Base-by-base conservation (phyloP, 2,797 vertebrate species). In the Anguilla anguilla region DNA sequence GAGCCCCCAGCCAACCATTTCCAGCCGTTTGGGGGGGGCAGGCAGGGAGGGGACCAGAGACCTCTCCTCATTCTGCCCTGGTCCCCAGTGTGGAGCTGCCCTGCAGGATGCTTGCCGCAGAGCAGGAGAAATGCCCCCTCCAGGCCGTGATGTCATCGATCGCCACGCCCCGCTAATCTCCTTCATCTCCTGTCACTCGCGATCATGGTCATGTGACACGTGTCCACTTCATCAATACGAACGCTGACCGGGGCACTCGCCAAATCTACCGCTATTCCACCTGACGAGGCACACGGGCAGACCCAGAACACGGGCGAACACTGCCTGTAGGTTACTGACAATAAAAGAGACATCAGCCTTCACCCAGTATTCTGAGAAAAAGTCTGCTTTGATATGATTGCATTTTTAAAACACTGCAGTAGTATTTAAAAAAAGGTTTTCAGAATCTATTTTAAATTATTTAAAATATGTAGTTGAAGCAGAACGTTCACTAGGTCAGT, bases 1-100 rank as follows among this genome's bases (percentile, higher is more conserved):
- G 86, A 92, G 92, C 87, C 89, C 87, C 92, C 91, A 89, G 91
- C 88, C 89, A 90, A 89, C 89, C 81, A 91, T 91, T 89, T 0
- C 35, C 91, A 57, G 55, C 49, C 17, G 17, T 79, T 35, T 6
- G 2, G 9, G 13, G 28, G 1, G 17, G 74, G 15, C 25, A 35
- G 11, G 35, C 9, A 17, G 2, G 69, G 10, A 11, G 17, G 67
- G 67, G 69, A 72, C 2, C 3, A 9, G 28, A 15, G 9, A 10
- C 69, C 69, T 72, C 11, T 31, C 6, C 69, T 13, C n/a, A 35
- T 0, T 4, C 28, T 79, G 35, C 13, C 72, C 11, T 35, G 72
- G 39, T 72, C 2, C 74, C 74, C 17, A 46, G 9, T 15, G 0
- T 19, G 74, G 39, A 39, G 22, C 17, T 46, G 39, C 6, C 6